Conservation (phyloP, 2,113 vertebrate species). For the Myotis davidii region DNA sequence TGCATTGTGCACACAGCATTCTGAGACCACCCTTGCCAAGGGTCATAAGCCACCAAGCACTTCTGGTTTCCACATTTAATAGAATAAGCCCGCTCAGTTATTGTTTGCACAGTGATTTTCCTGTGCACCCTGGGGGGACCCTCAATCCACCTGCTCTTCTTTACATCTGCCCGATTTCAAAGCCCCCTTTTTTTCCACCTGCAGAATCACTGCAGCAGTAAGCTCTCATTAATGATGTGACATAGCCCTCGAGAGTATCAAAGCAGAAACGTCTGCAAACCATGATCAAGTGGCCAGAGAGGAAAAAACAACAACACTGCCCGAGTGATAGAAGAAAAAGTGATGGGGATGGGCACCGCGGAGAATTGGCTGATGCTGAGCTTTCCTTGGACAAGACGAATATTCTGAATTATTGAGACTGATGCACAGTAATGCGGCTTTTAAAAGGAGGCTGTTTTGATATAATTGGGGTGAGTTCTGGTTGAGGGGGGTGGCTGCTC, state of each 20-base stretch:
- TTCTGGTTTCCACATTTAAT: background rate
- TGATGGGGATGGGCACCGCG: background rate
- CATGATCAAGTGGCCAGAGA: background rate
- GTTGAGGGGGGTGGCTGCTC: accelerated
- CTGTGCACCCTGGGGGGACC: background rate
- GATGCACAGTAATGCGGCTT: background rate
- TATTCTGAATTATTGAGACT: background rate
- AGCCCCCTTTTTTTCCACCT: background rate
- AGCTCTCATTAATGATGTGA: background rate
- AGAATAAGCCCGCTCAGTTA: background rate
- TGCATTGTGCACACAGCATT: accelerated
- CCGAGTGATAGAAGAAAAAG: background rate
- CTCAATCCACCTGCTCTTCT: background rate
- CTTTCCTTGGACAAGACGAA: background rate
- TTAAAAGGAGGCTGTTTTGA: background rate
- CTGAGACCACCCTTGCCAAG: background rate
- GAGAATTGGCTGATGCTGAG: background rate
- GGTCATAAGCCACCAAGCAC: background rate
- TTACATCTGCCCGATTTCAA: background rate
- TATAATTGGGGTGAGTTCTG: background rate
- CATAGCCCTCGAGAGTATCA: background rate
- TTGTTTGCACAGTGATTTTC: background rate
- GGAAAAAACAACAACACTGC: background rate
- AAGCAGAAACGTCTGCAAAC: background rate
- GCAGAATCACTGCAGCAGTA: background rate